Base-by-base conservation (phyloP, 2,888 invertebrate genomes). In the Tolmerus cingulatus region DNA sequence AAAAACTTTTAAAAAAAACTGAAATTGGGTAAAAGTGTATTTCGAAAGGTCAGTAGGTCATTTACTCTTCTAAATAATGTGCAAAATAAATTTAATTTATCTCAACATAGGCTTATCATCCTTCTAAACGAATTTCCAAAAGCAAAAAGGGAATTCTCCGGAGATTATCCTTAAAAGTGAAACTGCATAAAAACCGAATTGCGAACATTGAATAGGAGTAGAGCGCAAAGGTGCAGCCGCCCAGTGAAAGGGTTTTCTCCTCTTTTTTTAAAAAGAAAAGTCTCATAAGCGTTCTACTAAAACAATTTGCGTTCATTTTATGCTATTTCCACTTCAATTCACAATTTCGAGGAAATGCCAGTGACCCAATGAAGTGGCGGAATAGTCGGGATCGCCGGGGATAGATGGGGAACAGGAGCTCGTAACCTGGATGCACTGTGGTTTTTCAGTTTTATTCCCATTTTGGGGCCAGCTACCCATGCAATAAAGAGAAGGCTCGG, bases 291-390 rank as follows among this genome's bases (percentile, higher is more conserved):
- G 66, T 37, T 23, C 23, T 40, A 37, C 78, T 40, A 40, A 43
- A 78, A 51, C 79, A 40, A 78, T 78, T 78, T 51, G 14, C 23
- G 46, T 79, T 51, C 51, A 79, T 79, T 79, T 79, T 66, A 66
- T 66, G 51, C 46, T 19, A 51, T 51, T 51, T 79, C 79, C 51
- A 23, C 66, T 79, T 51, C 51, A 78, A 43, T 78, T 78, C 46
- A 46, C 66, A 66, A 66, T 78, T 78, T 43, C 43, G 2, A 78
- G 43, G 27, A 40, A 78, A 46, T 51, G 30, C 51, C 51, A 46
- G 51, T 79, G 79, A 79, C 79, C 79, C 51, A 79, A 51, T 79
- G 79, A 46, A 79, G 79, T 55, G 79, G 16, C 79, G 5, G 51
- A 37, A 66, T 12, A 7, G 51, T 5, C 16, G 16, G n/a, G n/a